Percentiles rank a stretch among this genome's conserved stretches.
Conservation (phyloP, 1,140 invertebrate genomes). For the Metaphire vulgaris region DNA sequence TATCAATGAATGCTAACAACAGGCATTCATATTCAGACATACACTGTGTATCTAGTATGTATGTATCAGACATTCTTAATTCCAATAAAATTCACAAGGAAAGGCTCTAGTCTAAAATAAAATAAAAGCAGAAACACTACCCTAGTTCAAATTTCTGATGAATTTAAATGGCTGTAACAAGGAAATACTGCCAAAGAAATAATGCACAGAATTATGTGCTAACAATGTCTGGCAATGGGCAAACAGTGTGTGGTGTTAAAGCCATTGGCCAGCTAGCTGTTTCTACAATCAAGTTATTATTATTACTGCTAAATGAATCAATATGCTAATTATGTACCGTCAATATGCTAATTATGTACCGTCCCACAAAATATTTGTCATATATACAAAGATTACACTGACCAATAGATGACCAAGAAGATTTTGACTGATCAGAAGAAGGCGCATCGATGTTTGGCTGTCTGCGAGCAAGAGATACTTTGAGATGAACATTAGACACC, state of each 20-base stretch:
- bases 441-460: slow-evolving; percentile 74
- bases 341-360: neutral
- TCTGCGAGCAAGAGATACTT: slow-evolving; percentile 72
- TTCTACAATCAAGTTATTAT: neutral
- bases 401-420: slow-evolving; percentile 72
- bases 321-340: neutral
- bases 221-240: neutral
- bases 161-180: too few relatives aligned
- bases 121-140: too few relatives aligned
- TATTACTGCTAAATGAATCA: neutral
- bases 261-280: neutral
- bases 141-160: too few relatives aligned
- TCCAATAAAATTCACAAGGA: too few relatives aligned
- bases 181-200: too few relatives aligned
- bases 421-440: slow-evolving; percentile 61
- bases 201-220: too few relatives aligned
- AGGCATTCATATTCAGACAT: neutral
- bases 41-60: neutral
- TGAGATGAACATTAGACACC: slow-evolving; percentile 68
- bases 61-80: too few relatives aligned
- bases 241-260: neutral
- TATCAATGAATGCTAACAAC: neutral
- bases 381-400: too few relatives aligned
- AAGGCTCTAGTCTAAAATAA: too few relatives aligned
- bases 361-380: neutral